Conservation (phyloP, 2,888 invertebrate genomes). For the Drosophila testacea region DNA sequence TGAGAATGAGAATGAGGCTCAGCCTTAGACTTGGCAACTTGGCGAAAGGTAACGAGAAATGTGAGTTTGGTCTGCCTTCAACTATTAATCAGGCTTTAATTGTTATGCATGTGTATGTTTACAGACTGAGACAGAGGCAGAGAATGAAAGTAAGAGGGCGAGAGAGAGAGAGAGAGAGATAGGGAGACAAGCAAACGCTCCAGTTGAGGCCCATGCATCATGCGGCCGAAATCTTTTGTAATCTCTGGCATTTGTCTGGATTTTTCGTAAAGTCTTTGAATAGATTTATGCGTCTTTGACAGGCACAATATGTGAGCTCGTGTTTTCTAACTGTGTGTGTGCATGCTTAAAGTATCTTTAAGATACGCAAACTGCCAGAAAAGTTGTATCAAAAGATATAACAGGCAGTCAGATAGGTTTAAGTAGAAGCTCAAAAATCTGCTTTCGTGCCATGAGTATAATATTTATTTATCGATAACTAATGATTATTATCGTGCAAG, state of each 20-base stretch:
- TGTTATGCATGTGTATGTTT: slow-evolving; percentile 64
- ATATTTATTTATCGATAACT: not conserved
- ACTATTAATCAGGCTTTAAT: slow-evolving; percentile 82
- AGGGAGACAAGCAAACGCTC: slow-evolving; percentile 41
- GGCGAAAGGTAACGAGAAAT: slow-evolving; percentile 73
- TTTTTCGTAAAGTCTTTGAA: slow-evolving; percentile 81
- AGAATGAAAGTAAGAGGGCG: slow-evolving; percentile 6
- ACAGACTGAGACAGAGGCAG: slow-evolving; percentile 26
- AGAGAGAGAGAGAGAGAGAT: not conserved
- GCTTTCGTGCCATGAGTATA: no score
- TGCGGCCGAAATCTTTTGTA: slow-evolving; percentile 81
- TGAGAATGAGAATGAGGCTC: not conserved
- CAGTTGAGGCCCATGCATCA: slow-evolving; percentile 71
- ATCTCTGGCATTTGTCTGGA: slow-evolving; percentile 82
- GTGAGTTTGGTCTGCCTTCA: slow-evolving; percentile 68
- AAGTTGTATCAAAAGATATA: slow-evolving; percentile 15
- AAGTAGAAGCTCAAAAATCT: not conserved
- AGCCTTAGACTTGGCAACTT: slow-evolving; percentile 49
- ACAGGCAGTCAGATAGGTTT: not conserved
- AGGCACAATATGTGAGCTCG: slow-evolving; percentile 77
- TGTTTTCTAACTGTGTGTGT: slow-evolving; percentile 19
- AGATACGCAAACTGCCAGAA: slow-evolving; percentile 50
- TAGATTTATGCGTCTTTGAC: slow-evolving; percentile 80
- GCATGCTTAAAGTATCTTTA: slow-evolving; percentile 70
- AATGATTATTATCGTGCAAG: slow-evolving; percentile 5